Percentiles rank a stretch among this genome's conserved stretches.
These are phyloP conservation scores for Drosophila greeni DNA, from an alignment of 2,888 invertebrate genomes.

Conservation along the genomic window DNA sequence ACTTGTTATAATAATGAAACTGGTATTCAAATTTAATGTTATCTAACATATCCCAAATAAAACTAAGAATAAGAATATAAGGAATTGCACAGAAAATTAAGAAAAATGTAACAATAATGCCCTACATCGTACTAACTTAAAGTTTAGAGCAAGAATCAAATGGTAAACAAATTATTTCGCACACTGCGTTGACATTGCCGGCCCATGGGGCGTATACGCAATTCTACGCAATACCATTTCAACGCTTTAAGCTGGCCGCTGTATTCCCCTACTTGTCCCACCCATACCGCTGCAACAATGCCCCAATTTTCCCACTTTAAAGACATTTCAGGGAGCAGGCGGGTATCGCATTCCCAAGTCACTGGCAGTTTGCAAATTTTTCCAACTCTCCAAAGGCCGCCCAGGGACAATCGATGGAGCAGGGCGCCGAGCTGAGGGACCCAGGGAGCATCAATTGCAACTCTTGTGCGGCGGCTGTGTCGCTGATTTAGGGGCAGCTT, in stretches of 20 bases:
- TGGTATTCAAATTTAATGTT: background rate
- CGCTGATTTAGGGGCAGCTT: constrained; percentile 43
- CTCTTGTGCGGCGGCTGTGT: constrained; percentile 36
- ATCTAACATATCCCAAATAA: background rate
- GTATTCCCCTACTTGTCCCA: background rate
- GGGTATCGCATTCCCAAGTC: constrained; percentile 41
- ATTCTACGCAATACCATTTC: constrained; percentile 20
- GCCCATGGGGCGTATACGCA: constrained; percentile 45
- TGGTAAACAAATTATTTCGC: background rate
- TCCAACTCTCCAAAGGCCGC: constrained; percentile 21
- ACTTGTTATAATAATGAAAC: background rate
- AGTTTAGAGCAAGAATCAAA: background rate
- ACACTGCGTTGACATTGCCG: background rate
- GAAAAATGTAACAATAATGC: no score
- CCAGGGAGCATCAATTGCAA: constrained; percentile 49
- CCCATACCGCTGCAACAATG: constrained; percentile 1
- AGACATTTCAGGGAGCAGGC: constrained; percentile 3
- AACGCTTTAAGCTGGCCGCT: constrained; percentile 27
- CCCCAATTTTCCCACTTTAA: constrained; percentile 10
- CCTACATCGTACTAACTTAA: background rate
- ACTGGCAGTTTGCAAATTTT: constrained; percentile 46
- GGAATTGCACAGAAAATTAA: no score
- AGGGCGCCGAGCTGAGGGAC: background rate
- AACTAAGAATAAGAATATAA: background rate
- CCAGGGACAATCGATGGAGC: background rate